Conservation (phyloP, 2,888 invertebrate genomes). For the Atrina japonica region DNA sequence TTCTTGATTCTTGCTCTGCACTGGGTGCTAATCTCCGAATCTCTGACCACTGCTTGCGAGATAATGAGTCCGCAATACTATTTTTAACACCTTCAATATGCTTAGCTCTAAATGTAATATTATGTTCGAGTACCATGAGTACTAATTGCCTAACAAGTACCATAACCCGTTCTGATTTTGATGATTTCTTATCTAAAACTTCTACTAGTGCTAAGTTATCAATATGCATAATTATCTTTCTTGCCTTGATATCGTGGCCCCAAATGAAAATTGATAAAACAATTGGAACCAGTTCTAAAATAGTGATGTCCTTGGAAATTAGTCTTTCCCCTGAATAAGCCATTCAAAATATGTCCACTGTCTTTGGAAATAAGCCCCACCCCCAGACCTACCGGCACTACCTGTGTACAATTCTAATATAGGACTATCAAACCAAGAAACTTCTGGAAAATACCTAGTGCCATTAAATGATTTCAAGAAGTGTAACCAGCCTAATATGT, state of each 20-base stretch:
- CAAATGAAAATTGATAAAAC: neutral
- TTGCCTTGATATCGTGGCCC: no score
- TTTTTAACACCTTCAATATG: neutral
- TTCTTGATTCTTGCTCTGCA: no score
- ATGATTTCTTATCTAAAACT: neutral
- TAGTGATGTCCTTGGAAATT: neutral
- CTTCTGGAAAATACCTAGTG: constrained; percentile 15
- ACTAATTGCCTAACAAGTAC: neutral
- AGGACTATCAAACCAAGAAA: constrained; percentile 4
- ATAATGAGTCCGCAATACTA: constrained; percentile 5
- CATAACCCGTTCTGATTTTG: neutral
- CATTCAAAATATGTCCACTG: neutral
- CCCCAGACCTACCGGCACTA: constrained; percentile 21
- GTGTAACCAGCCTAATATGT: constrained; percentile 29
- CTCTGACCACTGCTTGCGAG: constrained; percentile 6
- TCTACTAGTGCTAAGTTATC: constrained; percentile 2
- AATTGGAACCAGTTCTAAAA: constrained; percentile 6
- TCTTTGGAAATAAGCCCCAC: constrained; percentile 2
- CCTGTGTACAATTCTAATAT: constrained; percentile 34
- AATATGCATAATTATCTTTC: neutral
- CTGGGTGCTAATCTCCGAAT: neutral
- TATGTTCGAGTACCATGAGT: neutral
- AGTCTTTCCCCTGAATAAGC: neutral
- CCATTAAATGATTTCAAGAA: constrained; percentile 41
- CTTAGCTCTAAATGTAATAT: constrained; percentile 11